phyloP scores from a whole-genome alignment of 2,888 invertebrate species.

The Tiliacea citrago region DNA sequence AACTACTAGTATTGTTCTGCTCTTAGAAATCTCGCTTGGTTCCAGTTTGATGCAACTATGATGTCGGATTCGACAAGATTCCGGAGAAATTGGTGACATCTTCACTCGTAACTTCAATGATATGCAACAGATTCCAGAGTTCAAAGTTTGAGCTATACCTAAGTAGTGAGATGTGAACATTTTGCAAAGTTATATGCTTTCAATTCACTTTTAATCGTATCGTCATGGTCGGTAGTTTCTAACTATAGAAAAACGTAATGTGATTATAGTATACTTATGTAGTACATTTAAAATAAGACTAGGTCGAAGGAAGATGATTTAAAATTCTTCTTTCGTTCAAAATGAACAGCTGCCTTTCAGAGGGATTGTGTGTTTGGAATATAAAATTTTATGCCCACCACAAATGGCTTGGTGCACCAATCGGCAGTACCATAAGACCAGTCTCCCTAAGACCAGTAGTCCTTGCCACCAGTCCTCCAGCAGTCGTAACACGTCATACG shows the following conservation, averaged over 20 bases:
- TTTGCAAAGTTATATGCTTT: too few species aligned
- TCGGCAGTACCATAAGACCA: conserved; percentile 84
- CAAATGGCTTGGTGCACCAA: conserved; percentile 78
- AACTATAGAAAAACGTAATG: too few species aligned
- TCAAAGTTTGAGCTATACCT: conserved; percentile 20
- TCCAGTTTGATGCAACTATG: conserved; percentile 29
- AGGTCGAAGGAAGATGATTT: not conserved
- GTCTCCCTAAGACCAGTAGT: conserved; percentile 85
- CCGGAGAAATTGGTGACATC: conserved; percentile 9
- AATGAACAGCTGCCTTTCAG: too few species aligned
- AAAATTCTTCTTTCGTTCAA: not conserved
- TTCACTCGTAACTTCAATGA: not conserved
- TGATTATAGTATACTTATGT: too few species aligned
- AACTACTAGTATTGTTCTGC: conserved; percentile 16
- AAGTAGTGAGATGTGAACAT: conserved; percentile 8
- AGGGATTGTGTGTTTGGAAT: not conserved
- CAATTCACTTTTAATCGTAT: conserved; percentile 16
- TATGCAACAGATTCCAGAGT: conserved; percentile 28
- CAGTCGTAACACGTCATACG: conserved; percentile 83
- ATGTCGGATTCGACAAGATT: conserved; percentile 13
- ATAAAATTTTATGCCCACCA: conserved; percentile 69
- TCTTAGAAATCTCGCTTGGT: conserved; percentile 1
- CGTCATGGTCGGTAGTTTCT: conserved; percentile 5
- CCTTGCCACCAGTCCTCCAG: conserved; percentile 90
- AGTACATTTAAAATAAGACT: not conserved